Percentiles rank a stretch among this genome's conserved stretches.
These are phyloP conservation scores for Periphyllus acericola DNA, from an alignment of 2,888 invertebrate species.

Conservation along the genomic window DNA sequence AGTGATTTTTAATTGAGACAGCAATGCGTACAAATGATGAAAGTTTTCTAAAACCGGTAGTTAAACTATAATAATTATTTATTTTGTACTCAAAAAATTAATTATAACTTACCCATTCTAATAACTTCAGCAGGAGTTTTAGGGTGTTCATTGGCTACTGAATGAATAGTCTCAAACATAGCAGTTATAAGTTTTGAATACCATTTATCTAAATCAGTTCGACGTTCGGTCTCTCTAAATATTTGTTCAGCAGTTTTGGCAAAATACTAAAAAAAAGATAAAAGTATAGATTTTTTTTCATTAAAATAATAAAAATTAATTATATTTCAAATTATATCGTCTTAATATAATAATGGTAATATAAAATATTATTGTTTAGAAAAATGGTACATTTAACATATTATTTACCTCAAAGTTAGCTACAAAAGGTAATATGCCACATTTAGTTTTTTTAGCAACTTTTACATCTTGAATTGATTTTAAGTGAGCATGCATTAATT, in stretches of 20 bases:
- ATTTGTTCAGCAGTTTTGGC: constrained; percentile 87
- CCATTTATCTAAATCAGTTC: constrained; percentile 93
- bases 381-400: background rate
- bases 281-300: constrained; percentile 49
- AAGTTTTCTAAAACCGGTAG: constrained; percentile 81
- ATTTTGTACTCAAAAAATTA: constrained; percentile 29
- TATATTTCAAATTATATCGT: background rate
- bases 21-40: constrained; percentile 87
- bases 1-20: constrained; percentile 89
- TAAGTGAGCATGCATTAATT: constrained; percentile 85
- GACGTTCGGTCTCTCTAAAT: constrained; percentile 85
- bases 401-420: constrained; percentile 80
- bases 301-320: constrained; percentile 11
- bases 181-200: constrained; percentile 82
- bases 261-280: constrained; percentile 75
- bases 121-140: constrained; percentile 94
- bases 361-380: background rate
- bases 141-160: constrained; percentile 83
- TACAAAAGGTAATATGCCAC: constrained; percentile 90
- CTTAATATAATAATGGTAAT: background rate
- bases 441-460: constrained; percentile 80
- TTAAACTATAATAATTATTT: constrained; percentile 1
- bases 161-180: constrained; percentile 83
- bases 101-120: constrained; percentile 74
- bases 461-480: constrained; percentile 83